Percentiles rank a stretch among this genome's conserved stretches.
phyloP scores from a whole-genome alignment of 2,888 invertebrate species.

The Anodontia alba region DNA sequence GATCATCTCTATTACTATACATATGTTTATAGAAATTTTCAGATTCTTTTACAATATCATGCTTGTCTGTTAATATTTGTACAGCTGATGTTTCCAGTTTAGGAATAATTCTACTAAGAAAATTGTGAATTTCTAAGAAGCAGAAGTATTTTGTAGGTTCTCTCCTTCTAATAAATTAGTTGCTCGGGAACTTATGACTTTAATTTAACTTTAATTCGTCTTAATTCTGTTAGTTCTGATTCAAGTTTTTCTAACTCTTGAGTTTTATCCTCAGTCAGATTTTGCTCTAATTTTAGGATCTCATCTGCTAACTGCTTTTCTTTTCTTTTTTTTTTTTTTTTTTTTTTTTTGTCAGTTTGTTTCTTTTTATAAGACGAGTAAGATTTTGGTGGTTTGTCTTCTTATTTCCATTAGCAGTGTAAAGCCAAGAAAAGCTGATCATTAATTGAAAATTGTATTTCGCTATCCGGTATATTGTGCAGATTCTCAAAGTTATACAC shows the following conservation, averaged over 20 bases:
- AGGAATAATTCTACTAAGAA: not conserved
- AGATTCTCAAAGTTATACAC: slow-evolving; percentile 14
- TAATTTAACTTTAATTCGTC: not conserved
- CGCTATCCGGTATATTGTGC: not conserved
- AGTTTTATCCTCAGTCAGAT: not conserved
- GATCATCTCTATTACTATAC: slow-evolving; percentile 3
- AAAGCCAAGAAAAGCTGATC: slow-evolving; percentile 25
- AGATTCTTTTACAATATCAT: not conserved
- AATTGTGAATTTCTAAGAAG: not conserved
- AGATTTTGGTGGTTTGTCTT: slow-evolving; percentile 2
- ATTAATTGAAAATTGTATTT: slow-evolving; percentile 27
- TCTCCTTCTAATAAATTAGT: slow-evolving; percentile 7
- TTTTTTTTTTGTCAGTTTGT: not conserved
- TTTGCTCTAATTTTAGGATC: slow-evolving; percentile 1
- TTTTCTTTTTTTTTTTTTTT: slow-evolving; percentile 1
- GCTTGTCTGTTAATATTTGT: not conserved
- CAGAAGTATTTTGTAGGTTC: slow-evolving; percentile 5
- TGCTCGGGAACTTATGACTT: not conserved
- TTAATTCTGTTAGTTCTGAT: slow-evolving; percentile 7
- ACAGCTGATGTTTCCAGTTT: not conserved
- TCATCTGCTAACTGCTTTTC: not conserved
- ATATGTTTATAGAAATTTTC: not conserved
- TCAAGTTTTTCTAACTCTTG: not conserved
- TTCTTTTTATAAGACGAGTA: slow-evolving; percentile 23
- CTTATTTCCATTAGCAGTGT: slow-evolving; percentile 31